Base-by-base conservation (phyloP, 1,140 invertebrate species). In the Lineus longissimus region DNA sequence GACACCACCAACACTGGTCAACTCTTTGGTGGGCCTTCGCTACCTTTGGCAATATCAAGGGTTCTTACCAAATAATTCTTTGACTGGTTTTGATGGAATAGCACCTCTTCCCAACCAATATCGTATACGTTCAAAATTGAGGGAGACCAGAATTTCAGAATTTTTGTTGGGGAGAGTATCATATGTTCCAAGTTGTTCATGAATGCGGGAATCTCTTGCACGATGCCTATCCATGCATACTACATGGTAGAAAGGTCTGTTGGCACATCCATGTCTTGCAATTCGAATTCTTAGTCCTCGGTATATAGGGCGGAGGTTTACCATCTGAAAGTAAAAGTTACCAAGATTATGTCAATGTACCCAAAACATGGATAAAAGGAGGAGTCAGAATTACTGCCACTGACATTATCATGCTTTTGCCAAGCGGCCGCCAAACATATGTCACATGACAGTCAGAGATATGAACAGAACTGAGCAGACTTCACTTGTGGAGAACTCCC, bases 21-120 rank as follows among this genome's bases (percentile, higher is more conserved):
- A 43, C 40, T 43, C 40, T 19, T 43, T 13, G 19, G 19, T 13
- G 19, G 19, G 11, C 19, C 11, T 43, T 43, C 40, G 19, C 40
- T 11, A 43, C 19, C 19, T 19, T 19, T 13, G 19, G 19, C 11
- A 19, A 13, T 19, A 13, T 43, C 6, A 51, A 51, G n/a, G 25
- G 47, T 51, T 23, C 47, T 51, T 51, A 51, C 47, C 47, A 23
- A 51, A 51, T 51, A 51, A n/a, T 51, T 51, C 47, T 23, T 19
- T n/a, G 6, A 51, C 47, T 19, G 47, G 47, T 51, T 51, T 51
- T 4, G 47, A 51, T 27, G 47, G 47, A 7, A 23, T 27, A 27
- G 47, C 47, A 27, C 47, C 47, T 51, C 25, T 51, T 4, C 19
- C 47, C 6, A 51, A n/a, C 47, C 47, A 51, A 19, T 27, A 51